These are phyloP conservation scores for Eucera pruinosa DNA, from an alignment of 2,888 invertebrate species.

Conservation along the genomic window DNA sequence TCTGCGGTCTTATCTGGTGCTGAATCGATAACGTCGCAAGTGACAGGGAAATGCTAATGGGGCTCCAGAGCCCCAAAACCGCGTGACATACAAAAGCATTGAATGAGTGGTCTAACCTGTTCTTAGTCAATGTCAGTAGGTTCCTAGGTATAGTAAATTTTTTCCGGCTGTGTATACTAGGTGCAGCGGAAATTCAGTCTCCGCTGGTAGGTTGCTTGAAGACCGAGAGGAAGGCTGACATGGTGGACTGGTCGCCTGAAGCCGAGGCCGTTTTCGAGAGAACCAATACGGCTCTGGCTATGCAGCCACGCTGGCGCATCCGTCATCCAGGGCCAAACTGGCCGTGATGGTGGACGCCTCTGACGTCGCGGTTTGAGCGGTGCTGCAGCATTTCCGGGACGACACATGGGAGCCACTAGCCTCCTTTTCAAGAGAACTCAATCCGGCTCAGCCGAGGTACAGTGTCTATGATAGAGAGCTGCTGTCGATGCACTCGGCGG, in stretches of 20 bases:
- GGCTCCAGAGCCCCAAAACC: too few relatives aligned
- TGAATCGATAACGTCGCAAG: too few relatives aligned
- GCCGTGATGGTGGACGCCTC: slow-evolving; percentile 11
- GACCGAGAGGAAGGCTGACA: neutral
- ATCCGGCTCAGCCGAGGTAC: slow-evolving; percentile 17
- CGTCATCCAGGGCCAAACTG: neutral
- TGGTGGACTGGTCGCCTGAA: neutral
- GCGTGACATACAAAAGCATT: too few relatives aligned
- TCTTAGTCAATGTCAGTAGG: too few relatives aligned
- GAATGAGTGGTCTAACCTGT: too few relatives aligned
- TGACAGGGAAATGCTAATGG: too few relatives aligned
- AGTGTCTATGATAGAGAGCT: slow-evolving; percentile 10
- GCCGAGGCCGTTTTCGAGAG: neutral
- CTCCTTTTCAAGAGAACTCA: neutral
- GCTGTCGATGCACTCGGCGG: neutral
- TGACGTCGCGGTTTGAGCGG: neutral
- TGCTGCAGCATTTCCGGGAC: neutral
- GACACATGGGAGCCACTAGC: neutral
- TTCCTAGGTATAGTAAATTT: too few relatives aligned
- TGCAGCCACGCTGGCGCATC: slow-evolving; percentile 15
- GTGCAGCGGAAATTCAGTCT: slow-evolving; percentile 15
- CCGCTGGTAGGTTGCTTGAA: neutral
- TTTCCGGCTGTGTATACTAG: too few relatives aligned
- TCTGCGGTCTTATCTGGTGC: too few relatives aligned
- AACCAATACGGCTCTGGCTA: slow-evolving; percentile 5